Evolutionary conservation across 2,888 invertebrate species (phyloP), one percentile per base, ranked within the genome.

Genomic region (Ganaspis brasiliensis): DNA sequence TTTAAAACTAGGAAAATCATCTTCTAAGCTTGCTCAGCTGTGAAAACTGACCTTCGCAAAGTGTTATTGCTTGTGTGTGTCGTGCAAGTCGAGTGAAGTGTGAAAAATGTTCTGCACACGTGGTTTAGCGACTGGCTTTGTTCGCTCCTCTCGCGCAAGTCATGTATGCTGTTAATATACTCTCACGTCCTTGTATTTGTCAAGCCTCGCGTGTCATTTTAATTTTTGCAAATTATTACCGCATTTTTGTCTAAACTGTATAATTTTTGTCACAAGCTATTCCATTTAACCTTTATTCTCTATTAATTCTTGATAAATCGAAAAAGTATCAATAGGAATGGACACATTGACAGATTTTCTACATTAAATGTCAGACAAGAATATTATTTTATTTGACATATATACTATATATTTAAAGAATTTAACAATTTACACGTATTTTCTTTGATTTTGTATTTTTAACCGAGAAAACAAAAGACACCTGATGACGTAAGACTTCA

Each of bases 1-100:
- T 24, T 14, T n/a, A 5, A 26, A 57, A 26, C 6, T 26, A 24
- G 2, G 8, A 24, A 52, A 59, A 35, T 2, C 9, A 4, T 9
- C 31, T 31, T 59, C 16, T 31, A 16, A 10, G 37, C 10, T 1
- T 67, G n/a, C 14, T 26, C 67, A 67, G n/a, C 14, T 67, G 45
- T 45, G 45, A 45, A 67, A 67, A 67, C 45, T 67, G 67, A 67
- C 67, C 67, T 67, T 40, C 24, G 45, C 45, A 67, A 61, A 67
- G 45, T 45, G 37, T 19, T 67, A 9, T 40, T 21, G 45, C 14
- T 67, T 45, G 24, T 67, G 67, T 67, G 67, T 45, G 67, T 45
- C 24, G 26, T 24, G 67, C 67, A 67, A n/a, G 67, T 45, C 24
- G 24, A 67, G 67, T 67, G 45, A 45, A 45, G 67, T 67, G 67